These are phyloP conservation scores for Hydrotaea cyrtoneurina DNA, from an alignment of 2,888 invertebrate species.

Conservation along the genomic window DNA sequence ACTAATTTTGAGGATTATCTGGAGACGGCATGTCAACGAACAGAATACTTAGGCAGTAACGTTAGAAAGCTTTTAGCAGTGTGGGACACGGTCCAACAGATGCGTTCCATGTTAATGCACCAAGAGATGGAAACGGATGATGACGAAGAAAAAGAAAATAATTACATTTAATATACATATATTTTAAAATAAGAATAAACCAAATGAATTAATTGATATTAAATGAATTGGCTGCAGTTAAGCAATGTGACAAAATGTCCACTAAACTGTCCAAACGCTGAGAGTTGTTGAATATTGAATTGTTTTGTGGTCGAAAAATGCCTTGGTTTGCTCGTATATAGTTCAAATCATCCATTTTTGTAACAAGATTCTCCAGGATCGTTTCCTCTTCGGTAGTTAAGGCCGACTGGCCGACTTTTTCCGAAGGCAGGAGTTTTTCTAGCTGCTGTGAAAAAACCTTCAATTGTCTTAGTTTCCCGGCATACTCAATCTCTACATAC, in stretches of 20 bases:
- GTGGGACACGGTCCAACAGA: constrained; percentile 71
- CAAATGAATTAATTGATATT: constrained; percentile 59
- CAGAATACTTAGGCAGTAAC: constrained; percentile 74
- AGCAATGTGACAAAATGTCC: constrained; percentile 74
- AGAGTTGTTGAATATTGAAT: constrained; percentile 14
- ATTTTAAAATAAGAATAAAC: constrained; percentile 15
- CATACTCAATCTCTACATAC: constrained; percentile 69
- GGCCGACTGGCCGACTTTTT: constrained; percentile 68
- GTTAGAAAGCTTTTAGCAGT: constrained; percentile 76
- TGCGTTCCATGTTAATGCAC: constrained; percentile 50
- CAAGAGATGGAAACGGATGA: constrained; percentile 45
- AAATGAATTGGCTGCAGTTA: constrained; percentile 73
- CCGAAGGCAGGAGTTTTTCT: constrained; percentile 72
- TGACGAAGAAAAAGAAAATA: constrained; percentile 17
- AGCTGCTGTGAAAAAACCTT: constrained; percentile 74
- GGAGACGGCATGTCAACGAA: constrained; percentile 68
- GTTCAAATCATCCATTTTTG: constrained; percentile 74
- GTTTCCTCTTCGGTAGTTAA: constrained; percentile 71
- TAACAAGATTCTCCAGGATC: constrained; percentile 70
- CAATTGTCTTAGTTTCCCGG: constrained; percentile 70
- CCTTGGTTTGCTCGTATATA: constrained; percentile 72
- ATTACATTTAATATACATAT: neutral
- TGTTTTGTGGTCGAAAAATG: constrained; percentile 60
- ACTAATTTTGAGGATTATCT: constrained; percentile 69
- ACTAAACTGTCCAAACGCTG: constrained; percentile 72